Evolutionary conservation across 1,140 invertebrate species (phyloP).

Genomic region (Drosophila biarmipes): DNA sequence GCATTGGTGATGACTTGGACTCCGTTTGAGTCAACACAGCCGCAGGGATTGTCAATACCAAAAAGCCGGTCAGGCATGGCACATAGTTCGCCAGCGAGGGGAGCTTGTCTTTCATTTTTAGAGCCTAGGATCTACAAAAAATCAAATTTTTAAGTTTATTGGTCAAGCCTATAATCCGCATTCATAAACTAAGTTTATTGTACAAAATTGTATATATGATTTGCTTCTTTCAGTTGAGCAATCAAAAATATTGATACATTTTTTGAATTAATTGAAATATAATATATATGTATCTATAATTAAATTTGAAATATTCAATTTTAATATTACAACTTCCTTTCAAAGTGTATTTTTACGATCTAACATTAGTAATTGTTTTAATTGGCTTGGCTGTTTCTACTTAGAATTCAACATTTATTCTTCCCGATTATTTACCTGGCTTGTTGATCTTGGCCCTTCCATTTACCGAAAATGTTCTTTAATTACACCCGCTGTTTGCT

Average conservation of each 20-base stretch:
- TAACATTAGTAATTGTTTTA: not conserved
- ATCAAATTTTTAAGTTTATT: too few species aligned
- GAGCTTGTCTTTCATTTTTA: not conserved
- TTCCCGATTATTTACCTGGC: not conserved
- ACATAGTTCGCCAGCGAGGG: constrained; percentile 56
- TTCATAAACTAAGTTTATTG: too few species aligned
- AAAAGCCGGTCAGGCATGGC: constrained; percentile 59
- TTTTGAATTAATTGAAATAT: too few species aligned
- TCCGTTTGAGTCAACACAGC: constrained; percentile 73
- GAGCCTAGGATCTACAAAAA: too few species aligned
- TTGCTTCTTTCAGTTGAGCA: too few species aligned
- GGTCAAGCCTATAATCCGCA: too few species aligned
- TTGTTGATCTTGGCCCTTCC: not conserved
- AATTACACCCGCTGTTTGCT: constrained; percentile 1
- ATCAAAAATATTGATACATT: too few species aligned
- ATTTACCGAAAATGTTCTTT: not conserved
- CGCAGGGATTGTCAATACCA: constrained; percentile 70
- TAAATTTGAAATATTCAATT: too few species aligned
- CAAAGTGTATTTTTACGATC: too few species aligned
- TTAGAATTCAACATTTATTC: not conserved
- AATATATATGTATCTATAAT: too few species aligned
- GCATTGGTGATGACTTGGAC: constrained; percentile 40
- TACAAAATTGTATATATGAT: too few species aligned
- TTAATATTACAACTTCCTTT: too few species aligned
- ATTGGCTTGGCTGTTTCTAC: not conserved